These are phyloP conservation scores for Clivina fossor DNA, from an alignment of 2,888 invertebrate species.

Conservation along the genomic window DNA sequence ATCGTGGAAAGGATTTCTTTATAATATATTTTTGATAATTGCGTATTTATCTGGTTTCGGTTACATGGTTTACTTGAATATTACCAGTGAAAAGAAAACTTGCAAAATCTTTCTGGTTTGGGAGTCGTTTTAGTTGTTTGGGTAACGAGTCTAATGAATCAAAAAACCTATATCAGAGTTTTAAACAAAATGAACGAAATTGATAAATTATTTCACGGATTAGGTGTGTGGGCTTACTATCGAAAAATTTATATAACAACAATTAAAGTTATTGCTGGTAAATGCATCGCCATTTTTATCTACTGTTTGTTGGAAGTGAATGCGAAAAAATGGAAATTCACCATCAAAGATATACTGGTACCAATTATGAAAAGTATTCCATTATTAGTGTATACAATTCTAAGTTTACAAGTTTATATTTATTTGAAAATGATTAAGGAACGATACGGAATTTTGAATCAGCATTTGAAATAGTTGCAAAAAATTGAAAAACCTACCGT, in stretches of 20 bases:
- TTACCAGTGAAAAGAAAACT: constrained; percentile 2
- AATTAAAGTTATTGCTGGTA: constrained; percentile 25
- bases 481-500: constrained; percentile 31
- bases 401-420: constrained; percentile 38
- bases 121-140: constrained; percentile 34
- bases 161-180: constrained; percentile 34
- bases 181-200: constrained; percentile 37
- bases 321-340: constrained; percentile 1
- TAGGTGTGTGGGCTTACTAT: constrained; percentile 40
- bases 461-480: constrained; percentile 38
- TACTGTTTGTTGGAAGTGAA: constrained; percentile 17
- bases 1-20: constrained; percentile 25
- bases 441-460: constrained; percentile 39
- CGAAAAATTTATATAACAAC: constrained; percentile 33
- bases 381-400: constrained; percentile 28
- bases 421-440: constrained; percentile 37
- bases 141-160: constrained; percentile 30
- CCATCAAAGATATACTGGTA: constrained; percentile 3
- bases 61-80: neutral
- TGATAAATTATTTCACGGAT: constrained; percentile 37
- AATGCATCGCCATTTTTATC: constrained; percentile 32
- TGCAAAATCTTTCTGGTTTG: constrained; percentile 12
- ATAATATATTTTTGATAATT: constrained; percentile 5
- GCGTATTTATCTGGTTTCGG: constrained; percentile 6
- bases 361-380: constrained; percentile 19